A percentile compares a stretch with the other conserved stretches of the same genome.
phyloP scores from a whole-genome alignment of 1,140 invertebrate species.

The Glossosoma conforme region DNA sequence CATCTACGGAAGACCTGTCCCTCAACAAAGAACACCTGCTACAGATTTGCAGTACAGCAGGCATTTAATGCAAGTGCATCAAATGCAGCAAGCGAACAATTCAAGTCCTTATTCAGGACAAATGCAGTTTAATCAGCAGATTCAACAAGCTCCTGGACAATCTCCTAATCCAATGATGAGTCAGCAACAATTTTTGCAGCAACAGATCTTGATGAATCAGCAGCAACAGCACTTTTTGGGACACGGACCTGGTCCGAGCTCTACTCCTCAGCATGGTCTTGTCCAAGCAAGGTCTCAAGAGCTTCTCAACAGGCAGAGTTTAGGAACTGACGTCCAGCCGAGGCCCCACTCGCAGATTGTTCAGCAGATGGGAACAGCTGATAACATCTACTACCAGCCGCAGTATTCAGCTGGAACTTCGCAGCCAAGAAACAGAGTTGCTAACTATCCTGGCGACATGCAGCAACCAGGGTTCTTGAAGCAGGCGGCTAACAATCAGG shows the following conservation, averaged over 20 bases:
- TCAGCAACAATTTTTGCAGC: slow-evolving; percentile 35
- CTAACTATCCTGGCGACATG: slow-evolving; percentile 19
- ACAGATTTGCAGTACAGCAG: slow-evolving; percentile 38
- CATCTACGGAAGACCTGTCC: slow-evolving; percentile 55
- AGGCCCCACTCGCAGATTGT: slow-evolving; percentile 27
- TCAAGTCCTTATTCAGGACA: slow-evolving; percentile 33
- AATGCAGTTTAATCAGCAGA: slow-evolving; percentile 33
- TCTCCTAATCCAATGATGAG: slow-evolving; percentile 37
- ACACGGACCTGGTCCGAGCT: slow-evolving; percentile 27
- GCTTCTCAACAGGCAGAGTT: slow-evolving; percentile 47
- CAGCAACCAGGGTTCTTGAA: slow-evolving; percentile 9
- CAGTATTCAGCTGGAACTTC: slow-evolving; percentile 20
- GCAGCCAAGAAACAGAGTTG: slow-evolving; percentile 8
- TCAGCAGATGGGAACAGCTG: slow-evolving; percentile 22
- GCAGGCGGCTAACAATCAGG: slow-evolving; percentile 6
- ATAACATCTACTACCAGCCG: slow-evolving; percentile 29
- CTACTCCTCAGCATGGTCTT: slow-evolving; percentile 28
- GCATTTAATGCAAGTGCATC: slow-evolving; percentile 40
- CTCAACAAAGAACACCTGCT: slow-evolving; percentile 38
- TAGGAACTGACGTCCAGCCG: slow-evolving; percentile 6
- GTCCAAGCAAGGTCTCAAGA: slow-evolving; percentile 52
- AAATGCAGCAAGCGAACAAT: slow-evolving; percentile 56
- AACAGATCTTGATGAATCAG: slow-evolving; percentile 45
- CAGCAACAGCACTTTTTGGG: slow-evolving; percentile 34
- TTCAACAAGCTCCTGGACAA: slow-evolving; percentile 15